Conservation (phyloP, 2,888 invertebrate genomes). For the Escarpia spicata region DNA sequence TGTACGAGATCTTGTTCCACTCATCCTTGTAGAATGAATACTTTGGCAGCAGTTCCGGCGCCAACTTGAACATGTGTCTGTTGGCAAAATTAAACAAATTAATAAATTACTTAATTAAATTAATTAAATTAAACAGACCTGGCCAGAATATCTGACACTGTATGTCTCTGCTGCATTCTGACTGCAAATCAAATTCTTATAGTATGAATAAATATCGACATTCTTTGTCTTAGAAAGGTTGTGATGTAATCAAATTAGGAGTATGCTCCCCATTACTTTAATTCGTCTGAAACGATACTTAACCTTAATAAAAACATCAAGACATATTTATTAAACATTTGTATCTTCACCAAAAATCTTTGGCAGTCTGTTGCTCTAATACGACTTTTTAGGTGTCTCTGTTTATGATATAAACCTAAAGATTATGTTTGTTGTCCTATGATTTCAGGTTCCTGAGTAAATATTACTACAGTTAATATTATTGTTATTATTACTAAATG, state of each 20-base stretch:
- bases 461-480: too few relatives aligned
- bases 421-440: too few relatives aligned
- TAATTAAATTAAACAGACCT: background rate
- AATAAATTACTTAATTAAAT: background rate
- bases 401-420: too few relatives aligned
- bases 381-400: too few relatives aligned
- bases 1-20: slow-evolving; percentile 65
- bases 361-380: background rate
- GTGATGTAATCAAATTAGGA: background rate
- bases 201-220: background rate
- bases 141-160: background rate
- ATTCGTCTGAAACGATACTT: too few relatives aligned
- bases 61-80: slow-evolving; percentile 61
- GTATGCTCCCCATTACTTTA: too few relatives aligned
- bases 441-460: too few relatives aligned
- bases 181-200: background rate
- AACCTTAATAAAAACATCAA: too few relatives aligned
- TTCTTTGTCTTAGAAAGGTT: background rate
- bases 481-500: background rate
- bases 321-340: too few relatives aligned
- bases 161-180: background rate
- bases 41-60: slow-evolving; percentile 59
- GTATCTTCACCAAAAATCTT: background rate
- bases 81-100: background rate
- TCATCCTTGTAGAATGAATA: slow-evolving; percentile 64